Evolutionary conservation across 2,113 vertebrate genomes (phyloP), one percentile per base, ranked within the genome.

Genomic region (Alectura lathami): DNA sequence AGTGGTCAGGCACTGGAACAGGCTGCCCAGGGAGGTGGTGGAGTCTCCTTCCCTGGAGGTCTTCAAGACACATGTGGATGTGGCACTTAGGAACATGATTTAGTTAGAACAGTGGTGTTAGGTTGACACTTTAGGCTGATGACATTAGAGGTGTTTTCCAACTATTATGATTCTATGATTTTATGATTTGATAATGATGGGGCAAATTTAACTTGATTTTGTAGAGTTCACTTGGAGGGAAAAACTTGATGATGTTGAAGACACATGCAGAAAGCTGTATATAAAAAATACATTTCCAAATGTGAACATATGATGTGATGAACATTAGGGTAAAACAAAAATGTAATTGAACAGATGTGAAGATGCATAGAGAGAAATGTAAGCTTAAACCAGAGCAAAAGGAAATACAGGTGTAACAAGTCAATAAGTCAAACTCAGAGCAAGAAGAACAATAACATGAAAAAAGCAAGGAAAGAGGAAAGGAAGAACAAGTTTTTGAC

Each of bases 271-370:
- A 68, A 72, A 26, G 5, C 2, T 14, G 7, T 7, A 4, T 15
- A 38, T 20, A 26, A 0, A 51, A 60, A 43, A 47, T 14, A 9
- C 10, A 47, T 26, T 34, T 72, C 17, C 1, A 42, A n/a, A 23
- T 0, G 0, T 3, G 23, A 70, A 2, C 5, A n/a, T n/a, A 40
- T 62, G 20, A 18, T 48, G 4, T 40, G 26, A 26, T 75, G 56
- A 82, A 70, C 3, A 9, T 60, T 56, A 9, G 43, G 3, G 16
- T 8, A 32, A n/a, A 69, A 62, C 1, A 30, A 84, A 75, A 20
- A 2, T 24, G 4, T 42, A 48, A 67, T 21, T 3, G 66, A 51
- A 43, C 10, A 48, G 5, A 17, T 18, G 29, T 56, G 22, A 40
- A 69, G 24, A 86, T 11, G 38, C 2, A 8, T 1, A 63, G 7